Base-by-base conservation (phyloP, 2,888 invertebrate genomes). In the Chalcosyrphus nemorum region DNA sequence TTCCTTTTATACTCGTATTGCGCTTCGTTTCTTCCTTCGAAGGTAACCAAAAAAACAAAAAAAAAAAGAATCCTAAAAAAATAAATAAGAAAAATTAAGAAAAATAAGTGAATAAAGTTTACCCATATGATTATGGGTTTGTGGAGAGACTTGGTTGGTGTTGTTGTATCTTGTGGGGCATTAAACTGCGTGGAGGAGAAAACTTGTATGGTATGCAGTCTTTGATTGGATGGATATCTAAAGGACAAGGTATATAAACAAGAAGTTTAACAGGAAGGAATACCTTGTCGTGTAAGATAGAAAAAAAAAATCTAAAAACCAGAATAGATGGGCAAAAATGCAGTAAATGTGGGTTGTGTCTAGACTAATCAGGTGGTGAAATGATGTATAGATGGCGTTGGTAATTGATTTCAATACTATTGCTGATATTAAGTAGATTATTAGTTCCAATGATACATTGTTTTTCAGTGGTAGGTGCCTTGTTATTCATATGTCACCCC, bases 101-200 rank as follows among this genome's bases (percentile, higher is more conserved):
- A 71, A 74, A 68, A 68, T 72, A 72, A 72, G 45, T 72, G 66
- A 82, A 68, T 72, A 72, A 80, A 74, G 63, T 75, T 78, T 61
- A 74, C 66, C 66, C 68, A 68, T 78, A 61, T 78, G 78, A 82
- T 78, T 78, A 82, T 52, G 82, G 78, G 61, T 50, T 78, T 41
- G 45, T 43, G 59, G 21, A 43, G 78, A 54, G 41, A 52, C 29
- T 29, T 57, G n/a, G n/a, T n/a, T n/a, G n/a, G n/a, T n/a, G n/a
- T n/a, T n/a, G n/a, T n/a, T n/a, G n/a, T n/a, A n/a, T n/a, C 19
- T 57, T 54, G 54, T 70, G 70, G 70, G 57, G 57, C 70, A 70
- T 74, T 74, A 54, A 74, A 52, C 63, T 54, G 59, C 27, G 24
- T 17, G 35, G 9, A 32, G 13, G 38, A 19, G 38, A 54, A 41